phyloP scores from a whole-genome alignment of 2,888 invertebrate species.

The Sepioteuthis lessoniana region DNA sequence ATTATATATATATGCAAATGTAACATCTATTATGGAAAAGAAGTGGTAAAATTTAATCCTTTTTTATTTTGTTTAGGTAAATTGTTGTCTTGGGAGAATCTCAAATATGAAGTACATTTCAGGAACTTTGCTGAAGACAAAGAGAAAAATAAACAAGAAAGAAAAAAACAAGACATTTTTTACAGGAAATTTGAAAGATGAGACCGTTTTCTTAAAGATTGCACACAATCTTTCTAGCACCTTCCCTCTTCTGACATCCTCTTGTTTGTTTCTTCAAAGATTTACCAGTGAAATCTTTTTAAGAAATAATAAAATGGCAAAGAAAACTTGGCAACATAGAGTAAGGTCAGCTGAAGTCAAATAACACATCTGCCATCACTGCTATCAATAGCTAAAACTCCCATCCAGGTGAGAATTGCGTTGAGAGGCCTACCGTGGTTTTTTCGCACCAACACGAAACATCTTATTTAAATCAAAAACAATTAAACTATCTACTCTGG shows the following conservation, averaged over 20 bases:
- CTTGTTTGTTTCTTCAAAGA: not conserved
- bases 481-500: not conserved
- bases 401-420: not conserved
- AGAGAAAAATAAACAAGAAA: too few relatives aligned
- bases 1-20: too few relatives aligned
- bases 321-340: not conserved
- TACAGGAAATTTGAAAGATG: too few relatives aligned
- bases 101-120: too few relatives aligned
- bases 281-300: not conserved
- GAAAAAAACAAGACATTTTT: too few relatives aligned
- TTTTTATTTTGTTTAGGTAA: too few relatives aligned
- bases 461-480: slow-evolving; percentile 8
- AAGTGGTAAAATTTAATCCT: too few relatives aligned
- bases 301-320: not conserved
- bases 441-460: not conserved
- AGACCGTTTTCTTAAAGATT: not conserved
- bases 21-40: too few relatives aligned
- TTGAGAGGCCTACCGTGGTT: not conserved
- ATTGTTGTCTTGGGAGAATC: too few relatives aligned
- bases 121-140: too few relatives aligned
- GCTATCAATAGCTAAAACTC: not conserved
- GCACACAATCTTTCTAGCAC: not conserved
- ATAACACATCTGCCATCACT: not conserved
- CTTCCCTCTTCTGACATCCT: not conserved
- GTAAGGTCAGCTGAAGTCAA: not conserved